phyloP scores from a whole-genome alignment of 2,797 vertebrate species.

The Micrastur ruficollis region DNA sequence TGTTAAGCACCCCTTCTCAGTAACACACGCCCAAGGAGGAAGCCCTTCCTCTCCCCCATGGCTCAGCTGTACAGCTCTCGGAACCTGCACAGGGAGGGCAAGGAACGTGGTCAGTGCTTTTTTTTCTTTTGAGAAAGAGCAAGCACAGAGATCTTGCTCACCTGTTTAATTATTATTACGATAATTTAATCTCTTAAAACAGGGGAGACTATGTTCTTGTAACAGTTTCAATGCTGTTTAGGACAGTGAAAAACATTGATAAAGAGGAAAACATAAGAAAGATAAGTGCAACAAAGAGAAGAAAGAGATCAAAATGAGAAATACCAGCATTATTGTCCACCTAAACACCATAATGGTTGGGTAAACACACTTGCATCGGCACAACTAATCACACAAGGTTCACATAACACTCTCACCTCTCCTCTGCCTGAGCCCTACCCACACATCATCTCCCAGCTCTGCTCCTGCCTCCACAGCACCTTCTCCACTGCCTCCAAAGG shows the following conservation, averaged over 20 bases:
- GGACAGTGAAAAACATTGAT: not conserved
- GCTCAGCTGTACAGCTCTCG: not conserved
- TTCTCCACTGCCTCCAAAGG: not conserved
- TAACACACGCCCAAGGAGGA: not conserved
- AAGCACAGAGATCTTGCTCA: not conserved
- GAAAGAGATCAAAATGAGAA: not conserved
- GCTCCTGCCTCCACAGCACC: not conserved
- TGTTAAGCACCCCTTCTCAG: not conserved
- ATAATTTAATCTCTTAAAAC: not conserved
- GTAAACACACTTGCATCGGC: not conserved
- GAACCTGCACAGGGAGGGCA: not conserved
- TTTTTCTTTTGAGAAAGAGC: not conserved
- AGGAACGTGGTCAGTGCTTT: not conserved
- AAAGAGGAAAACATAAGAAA: not conserved
- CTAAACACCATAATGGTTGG: accelerated
- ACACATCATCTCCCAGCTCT: not conserved
- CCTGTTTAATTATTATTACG: not conserved
- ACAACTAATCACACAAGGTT: not conserved
- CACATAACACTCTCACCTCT: not conserved
- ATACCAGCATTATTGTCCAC: not conserved
- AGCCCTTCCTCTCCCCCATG: not conserved
- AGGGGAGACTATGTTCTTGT: not conserved
- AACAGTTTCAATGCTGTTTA: not conserved
- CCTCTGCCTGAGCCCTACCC: not conserved
- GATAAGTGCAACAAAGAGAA: not conserved